Percentiles rank a stretch among this genome's conserved stretches.
These are phyloP conservation scores for Podarcis muralis DNA, from an alignment of 2,113 vertebrate species.

Conservation along the genomic window DNA sequence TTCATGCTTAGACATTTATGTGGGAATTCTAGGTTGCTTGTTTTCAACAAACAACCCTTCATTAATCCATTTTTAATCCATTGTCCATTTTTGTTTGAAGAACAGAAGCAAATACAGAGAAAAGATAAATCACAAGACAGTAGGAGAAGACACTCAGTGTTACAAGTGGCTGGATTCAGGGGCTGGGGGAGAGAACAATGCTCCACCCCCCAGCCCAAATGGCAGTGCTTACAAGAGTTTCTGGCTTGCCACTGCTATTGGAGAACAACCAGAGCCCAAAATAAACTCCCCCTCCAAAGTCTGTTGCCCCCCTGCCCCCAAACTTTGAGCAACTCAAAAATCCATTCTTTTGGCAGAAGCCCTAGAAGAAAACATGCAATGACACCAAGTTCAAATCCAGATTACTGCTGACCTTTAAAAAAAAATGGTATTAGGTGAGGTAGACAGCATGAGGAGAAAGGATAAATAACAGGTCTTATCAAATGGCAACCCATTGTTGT, in stretches of 20 bases:
- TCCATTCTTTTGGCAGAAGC: slow-evolving; percentile 49
- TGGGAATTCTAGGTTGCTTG: slow-evolving; percentile 32
- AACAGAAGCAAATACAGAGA: slow-evolving; percentile 54
- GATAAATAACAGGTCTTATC: slow-evolving; percentile 22
- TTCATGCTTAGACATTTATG: slow-evolving; percentile 27
- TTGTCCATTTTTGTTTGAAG: slow-evolving; percentile 37
- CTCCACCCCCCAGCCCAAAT: background rate
- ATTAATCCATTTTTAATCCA: no score
- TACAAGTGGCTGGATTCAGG: slow-evolving; percentile 18
- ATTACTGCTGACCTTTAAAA: background rate
- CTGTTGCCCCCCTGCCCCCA: background rate
- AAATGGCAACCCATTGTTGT: slow-evolving; percentile 35
- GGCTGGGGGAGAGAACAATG: background rate
- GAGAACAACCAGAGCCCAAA: slow-evolving; percentile 50
- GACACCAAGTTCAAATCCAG: background rate
- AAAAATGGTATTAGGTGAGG: background rate
- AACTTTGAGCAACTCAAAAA: slow-evolving; percentile 19
- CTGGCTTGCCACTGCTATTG: slow-evolving; percentile 21
- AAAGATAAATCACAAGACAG: slow-evolving; percentile 55
- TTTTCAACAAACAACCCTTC: slow-evolving; percentile 36
- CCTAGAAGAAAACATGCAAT: background rate
- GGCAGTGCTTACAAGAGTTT: slow-evolving; percentile 45
- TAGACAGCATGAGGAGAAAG: slow-evolving; percentile 13
- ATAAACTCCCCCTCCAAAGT: slow-evolving; percentile 31
- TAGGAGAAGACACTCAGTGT: slow-evolving; percentile 56